phyloP scores from a whole-genome alignment of 2,888 invertebrate genomes.

The Phymatocera aterrima region DNA sequence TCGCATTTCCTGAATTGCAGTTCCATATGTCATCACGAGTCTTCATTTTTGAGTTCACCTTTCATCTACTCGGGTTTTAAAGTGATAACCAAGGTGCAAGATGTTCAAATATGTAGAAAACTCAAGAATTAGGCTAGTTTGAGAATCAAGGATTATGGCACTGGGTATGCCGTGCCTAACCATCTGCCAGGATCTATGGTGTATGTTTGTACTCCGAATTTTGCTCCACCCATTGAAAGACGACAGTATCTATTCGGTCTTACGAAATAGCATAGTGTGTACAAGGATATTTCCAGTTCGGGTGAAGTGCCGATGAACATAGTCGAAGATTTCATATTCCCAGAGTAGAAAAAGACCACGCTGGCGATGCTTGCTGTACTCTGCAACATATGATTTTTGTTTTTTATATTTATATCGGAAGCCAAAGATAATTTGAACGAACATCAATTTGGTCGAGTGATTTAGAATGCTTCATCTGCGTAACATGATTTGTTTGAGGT shows the following conservation, averaged over 20 bases:
- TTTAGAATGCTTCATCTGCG: not conserved
- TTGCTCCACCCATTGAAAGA: constrained; percentile 69
- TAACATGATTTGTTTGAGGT: not conserved
- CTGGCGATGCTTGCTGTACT: constrained; percentile 68
- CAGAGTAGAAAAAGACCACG: constrained; percentile 69
- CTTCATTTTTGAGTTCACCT: too few relatives aligned
- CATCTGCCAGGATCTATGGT: constrained; percentile 26
- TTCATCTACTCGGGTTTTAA: too few relatives aligned
- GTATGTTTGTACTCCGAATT: constrained; percentile 73
- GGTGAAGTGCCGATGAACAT: constrained; percentile 77
- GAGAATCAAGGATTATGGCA: not conserved
- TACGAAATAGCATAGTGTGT: constrained; percentile 77
- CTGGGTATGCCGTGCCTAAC: constrained; percentile 10
- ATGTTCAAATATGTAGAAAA: too few relatives aligned
- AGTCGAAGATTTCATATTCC: constrained; percentile 70
- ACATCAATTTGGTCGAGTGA: not conserved
- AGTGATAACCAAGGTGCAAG: too few relatives aligned
- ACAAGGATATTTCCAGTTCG: constrained; percentile 79
- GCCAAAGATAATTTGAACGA: too few relatives aligned
- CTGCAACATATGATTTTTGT: not conserved
- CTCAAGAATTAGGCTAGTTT: too few relatives aligned
- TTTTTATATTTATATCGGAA: too few relatives aligned
- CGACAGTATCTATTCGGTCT: constrained; percentile 75
- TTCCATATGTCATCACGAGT: too few relatives aligned
- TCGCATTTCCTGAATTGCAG: too few relatives aligned